These are phyloP conservation scores for Mycetomoellerius zeteki DNA, from an alignment of 1,140 invertebrate genomes.

Conservation along the genomic window DNA sequence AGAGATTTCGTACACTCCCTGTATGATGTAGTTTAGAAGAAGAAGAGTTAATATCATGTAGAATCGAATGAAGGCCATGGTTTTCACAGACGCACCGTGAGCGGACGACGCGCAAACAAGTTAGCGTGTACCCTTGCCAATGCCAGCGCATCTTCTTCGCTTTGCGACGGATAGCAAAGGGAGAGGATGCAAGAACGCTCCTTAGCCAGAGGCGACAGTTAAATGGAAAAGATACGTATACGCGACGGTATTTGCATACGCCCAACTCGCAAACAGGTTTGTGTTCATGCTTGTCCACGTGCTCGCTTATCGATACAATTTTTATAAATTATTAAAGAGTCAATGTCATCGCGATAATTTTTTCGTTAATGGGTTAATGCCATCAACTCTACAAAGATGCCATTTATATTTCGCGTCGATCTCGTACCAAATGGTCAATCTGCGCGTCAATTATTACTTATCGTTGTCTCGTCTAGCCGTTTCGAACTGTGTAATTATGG, in stretches of 20 bases:
- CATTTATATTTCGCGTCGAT: background rate
- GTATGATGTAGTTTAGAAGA: background rate
- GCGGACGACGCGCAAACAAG: background rate
- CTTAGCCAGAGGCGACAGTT: conserved; percentile 50
- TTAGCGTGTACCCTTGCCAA: conserved; percentile 25
- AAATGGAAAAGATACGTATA: conserved; percentile 48
- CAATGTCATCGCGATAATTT: background rate
- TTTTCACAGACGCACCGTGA: background rate
- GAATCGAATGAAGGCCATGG: conserved; percentile 29
- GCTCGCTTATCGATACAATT: conserved; percentile 25
- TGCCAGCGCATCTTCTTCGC: conserved; percentile 3
- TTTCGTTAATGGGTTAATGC: background rate
- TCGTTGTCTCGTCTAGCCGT: background rate
- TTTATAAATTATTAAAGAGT: conserved; percentile 14
- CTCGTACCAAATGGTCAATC: background rate
- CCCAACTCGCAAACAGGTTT: conserved; percentile 65
- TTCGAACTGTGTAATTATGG: background rate
- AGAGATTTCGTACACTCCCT: conserved; percentile 22
- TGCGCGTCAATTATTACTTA: background rate
- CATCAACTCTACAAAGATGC: background rate
- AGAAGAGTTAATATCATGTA: conserved; percentile 17
- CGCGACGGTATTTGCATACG: conserved; percentile 26
- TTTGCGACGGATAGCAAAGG: background rate
- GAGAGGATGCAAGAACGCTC: conserved; percentile 27
- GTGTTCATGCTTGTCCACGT: background rate